Percentiles rank a stretch among this genome's conserved stretches.
Conservation (phyloP, 2,888 invertebrate species). For the Coleophora deauratella region DNA sequence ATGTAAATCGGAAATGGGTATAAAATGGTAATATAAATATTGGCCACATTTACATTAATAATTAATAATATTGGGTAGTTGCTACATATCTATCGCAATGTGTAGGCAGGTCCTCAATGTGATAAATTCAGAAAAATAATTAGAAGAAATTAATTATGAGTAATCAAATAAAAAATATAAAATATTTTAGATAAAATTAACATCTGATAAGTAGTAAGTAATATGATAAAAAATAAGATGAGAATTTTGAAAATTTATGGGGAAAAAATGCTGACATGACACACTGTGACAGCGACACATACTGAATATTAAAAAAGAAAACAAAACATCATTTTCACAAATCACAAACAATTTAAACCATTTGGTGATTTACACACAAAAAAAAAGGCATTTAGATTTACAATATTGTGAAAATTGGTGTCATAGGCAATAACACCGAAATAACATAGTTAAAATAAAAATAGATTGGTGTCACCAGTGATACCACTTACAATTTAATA, state of each 20-base stretch:
- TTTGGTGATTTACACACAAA: too few species aligned
- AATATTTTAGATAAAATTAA: too few species aligned
- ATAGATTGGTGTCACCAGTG: constrained; percentile 49
- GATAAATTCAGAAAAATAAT: constrained; percentile 28
- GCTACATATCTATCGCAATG: constrained; percentile 42
- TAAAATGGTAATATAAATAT: constrained; percentile 70
- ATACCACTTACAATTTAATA: constrained; percentile 63
- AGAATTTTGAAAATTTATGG: too few species aligned
- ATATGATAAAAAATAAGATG: too few species aligned
- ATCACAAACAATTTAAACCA: too few species aligned
- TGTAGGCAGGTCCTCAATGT: constrained; percentile 36
- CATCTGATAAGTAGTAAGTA: too few species aligned
- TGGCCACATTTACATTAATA: constrained; percentile 66
- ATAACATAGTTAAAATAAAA: constrained; percentile 48
- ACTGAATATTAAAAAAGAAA: too few species aligned
- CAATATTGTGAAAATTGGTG: constrained; percentile 23
- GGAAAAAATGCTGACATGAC: too few species aligned
- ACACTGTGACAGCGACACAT: too few species aligned
- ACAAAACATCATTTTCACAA: too few species aligned
- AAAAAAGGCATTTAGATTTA: too few species aligned
- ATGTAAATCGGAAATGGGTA: constrained; percentile 69
- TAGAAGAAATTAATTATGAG: constrained; percentile 12
- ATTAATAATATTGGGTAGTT: constrained; percentile 52
- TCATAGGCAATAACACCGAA: constrained; percentile 66
- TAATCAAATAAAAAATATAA: too few species aligned